Evolutionary conservation across 2,888 invertebrate genomes (phyloP).

Genomic region (Zele albiditarsus): DNA sequence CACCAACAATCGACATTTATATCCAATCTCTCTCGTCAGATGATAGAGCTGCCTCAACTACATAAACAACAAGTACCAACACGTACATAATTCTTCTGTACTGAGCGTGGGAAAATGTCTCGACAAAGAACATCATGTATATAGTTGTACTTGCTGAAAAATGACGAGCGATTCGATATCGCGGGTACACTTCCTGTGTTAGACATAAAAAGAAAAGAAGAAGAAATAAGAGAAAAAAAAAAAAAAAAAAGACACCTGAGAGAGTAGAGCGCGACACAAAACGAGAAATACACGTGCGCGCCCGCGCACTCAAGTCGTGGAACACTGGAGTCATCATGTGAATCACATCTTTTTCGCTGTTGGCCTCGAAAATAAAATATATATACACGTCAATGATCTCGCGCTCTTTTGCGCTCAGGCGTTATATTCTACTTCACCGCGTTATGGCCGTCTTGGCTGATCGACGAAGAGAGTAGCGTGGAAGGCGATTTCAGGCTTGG

Average conservation of each 20-base stretch:
- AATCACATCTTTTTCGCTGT: conserved; percentile 34
- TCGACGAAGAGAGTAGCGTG: conserved; percentile 15
- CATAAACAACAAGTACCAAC: not conserved
- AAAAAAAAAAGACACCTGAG: not conserved
- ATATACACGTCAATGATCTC: conserved; percentile 33
- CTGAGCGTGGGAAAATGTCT: conserved; percentile 36
- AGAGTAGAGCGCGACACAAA: conserved; percentile 4
- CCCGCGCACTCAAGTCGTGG: conserved; percentile 6
- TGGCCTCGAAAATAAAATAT: conserved; percentile 33
- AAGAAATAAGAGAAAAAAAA: not conserved
- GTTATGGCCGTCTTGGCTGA: conserved; percentile 12
- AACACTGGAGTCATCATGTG: conserved; percentile 44
- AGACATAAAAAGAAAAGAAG: not conserved
- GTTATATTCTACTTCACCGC: not conserved
- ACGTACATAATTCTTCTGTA: conserved; percentile 1
- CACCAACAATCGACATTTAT: too few relatives aligned
- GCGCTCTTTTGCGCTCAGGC: not conserved
- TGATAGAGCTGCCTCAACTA: too few relatives aligned
- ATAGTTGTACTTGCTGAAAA: conserved; percentile 28
- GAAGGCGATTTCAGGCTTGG: conserved; percentile 43
- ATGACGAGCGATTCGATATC: conserved; percentile 42
- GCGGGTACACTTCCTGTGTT: conserved; percentile 44
- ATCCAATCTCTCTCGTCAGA: too few relatives aligned
- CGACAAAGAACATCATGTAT: conserved; percentile 14
- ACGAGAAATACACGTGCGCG: not conserved